Evolutionary conservation across 2,113 vertebrate genomes (phyloP).

Genomic region (Xenopus laevis): DNA sequence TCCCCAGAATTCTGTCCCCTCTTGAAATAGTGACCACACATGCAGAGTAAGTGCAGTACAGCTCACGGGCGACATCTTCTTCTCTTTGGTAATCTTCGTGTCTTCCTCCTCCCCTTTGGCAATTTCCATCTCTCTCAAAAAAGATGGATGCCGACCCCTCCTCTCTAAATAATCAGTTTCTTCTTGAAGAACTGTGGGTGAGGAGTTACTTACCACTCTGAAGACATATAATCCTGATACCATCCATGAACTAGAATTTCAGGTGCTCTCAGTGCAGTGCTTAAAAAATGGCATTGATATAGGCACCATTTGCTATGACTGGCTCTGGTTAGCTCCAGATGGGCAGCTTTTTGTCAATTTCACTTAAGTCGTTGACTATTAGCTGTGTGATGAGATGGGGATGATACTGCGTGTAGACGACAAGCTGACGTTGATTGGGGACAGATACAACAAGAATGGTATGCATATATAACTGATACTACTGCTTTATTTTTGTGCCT

Average conservation of each 20-base stretch:
- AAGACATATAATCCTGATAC: slow-evolving; percentile 66
- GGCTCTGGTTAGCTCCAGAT: slow-evolving; percentile 65
- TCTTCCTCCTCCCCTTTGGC: no score
- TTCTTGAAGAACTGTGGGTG: slow-evolving; percentile 60
- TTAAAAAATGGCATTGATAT: slow-evolving; percentile 55
- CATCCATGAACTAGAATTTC: slow-evolving; percentile 60
- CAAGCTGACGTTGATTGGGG: slow-evolving; percentile 66
- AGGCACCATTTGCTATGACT: slow-evolving; percentile 60
- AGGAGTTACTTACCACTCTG: slow-evolving; percentile 55
- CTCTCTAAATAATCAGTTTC: slow-evolving; percentile 20
- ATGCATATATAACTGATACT: not conserved
- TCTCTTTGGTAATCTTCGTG: no score
- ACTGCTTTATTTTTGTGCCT: not conserved
- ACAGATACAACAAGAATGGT: slow-evolving; percentile 73
- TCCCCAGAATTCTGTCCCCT: no score
- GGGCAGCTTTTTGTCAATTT: slow-evolving; percentile 66
- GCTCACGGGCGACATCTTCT: no score
- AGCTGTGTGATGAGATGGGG: slow-evolving; percentile 67
- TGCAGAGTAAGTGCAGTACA: no score
- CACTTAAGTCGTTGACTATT: slow-evolving; percentile 68
- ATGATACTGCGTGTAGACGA: slow-evolving; percentile 73
- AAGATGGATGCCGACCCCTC: no score
- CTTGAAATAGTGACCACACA: no score
- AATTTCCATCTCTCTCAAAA: no score
- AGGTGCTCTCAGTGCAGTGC: slow-evolving; percentile 56